These are phyloP conservation scores for Trilocha varians DNA, from an alignment of 2,888 invertebrate species.

Conservation along the genomic window DNA sequence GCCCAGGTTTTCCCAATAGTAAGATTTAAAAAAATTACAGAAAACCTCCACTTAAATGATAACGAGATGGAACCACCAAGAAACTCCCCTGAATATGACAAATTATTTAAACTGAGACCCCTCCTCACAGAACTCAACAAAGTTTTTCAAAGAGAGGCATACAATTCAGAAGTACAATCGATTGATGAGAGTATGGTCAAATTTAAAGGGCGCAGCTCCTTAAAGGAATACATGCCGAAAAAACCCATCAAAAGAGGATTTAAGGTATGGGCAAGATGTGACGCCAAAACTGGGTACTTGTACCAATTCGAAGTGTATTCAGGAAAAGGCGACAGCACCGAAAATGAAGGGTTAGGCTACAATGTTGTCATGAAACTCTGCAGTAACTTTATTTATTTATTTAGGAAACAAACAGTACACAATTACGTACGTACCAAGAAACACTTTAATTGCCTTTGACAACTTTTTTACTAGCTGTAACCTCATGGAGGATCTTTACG, in stretches of 20 bases:
- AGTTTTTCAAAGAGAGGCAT: constrained; percentile 12
- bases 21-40: constrained; percentile 22
- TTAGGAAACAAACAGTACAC: too few species aligned
- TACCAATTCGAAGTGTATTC: constrained; percentile 20
- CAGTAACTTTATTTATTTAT: too few species aligned
- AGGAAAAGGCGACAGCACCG: constrained; percentile 16
- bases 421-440: constrained; percentile 15
- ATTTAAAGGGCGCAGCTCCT: constrained; percentile 18
- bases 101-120: constrained; percentile 19
- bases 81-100: constrained; percentile 17
- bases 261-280: constrained; percentile 19
- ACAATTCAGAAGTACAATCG: constrained; percentile 14
- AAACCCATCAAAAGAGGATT: constrained; percentile 18
- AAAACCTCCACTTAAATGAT: constrained; percentile 4
- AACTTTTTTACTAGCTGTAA: constrained; percentile 24
- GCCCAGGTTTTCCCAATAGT: constrained; percentile 16
- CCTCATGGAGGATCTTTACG: constrained; percentile 13
- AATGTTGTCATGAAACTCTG: constrained; percentile 18
- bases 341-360: constrained; percentile 14
- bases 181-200: constrained; percentile 24
- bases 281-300: constrained; percentile 16
- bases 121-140: constrained; percentile 16
- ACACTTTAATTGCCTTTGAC: constrained; percentile 25
- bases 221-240: constrained; percentile 23
- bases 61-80: constrained; percentile 15